A percentile compares a stretch with the other conserved stretches of the same genome.
These are phyloP conservation scores for Cotesia vestalis DNA, from an alignment of 1,140 invertebrate species.

Conservation along the genomic window DNA sequence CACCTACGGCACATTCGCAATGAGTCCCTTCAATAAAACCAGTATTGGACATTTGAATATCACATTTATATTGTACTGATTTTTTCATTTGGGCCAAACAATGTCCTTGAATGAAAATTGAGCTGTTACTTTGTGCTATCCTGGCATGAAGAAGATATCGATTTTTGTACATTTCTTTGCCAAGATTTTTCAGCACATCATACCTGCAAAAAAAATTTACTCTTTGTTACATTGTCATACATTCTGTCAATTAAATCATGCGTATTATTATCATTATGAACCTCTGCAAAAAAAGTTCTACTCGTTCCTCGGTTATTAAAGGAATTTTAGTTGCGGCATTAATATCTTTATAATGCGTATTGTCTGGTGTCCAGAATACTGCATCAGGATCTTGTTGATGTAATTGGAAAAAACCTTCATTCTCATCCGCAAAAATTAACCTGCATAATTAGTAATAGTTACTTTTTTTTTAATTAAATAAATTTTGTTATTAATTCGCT, in stretches of 20 bases:
- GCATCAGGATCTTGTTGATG: neutral
- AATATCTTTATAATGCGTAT: constrained; percentile 20
- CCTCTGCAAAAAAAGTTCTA: neutral
- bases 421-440: neutral
- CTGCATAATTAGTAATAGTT: neutral
- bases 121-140: neutral
- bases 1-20: constrained; percentile 29
- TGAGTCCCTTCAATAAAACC: constrained; percentile 2
- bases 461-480: neutral
- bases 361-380: constrained; percentile 1
- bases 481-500: neutral
- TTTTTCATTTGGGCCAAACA: constrained; percentile 18
- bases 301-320: neutral
- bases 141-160: constrained; percentile 10
- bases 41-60: neutral
- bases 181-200: constrained; percentile 13
- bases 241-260: constrained; percentile 21
- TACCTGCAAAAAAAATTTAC: constrained; percentile 1
- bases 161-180: constrained; percentile 10
- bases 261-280: neutral
- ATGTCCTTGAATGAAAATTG: constrained; percentile 24
- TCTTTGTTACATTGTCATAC: neutral
- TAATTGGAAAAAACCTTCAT: neutral
- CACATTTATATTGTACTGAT: neutral
- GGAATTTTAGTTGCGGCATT: constrained; percentile 10